Base-by-base conservation (phyloP, 2,797 vertebrate genomes). In the Otus scops region DNA sequence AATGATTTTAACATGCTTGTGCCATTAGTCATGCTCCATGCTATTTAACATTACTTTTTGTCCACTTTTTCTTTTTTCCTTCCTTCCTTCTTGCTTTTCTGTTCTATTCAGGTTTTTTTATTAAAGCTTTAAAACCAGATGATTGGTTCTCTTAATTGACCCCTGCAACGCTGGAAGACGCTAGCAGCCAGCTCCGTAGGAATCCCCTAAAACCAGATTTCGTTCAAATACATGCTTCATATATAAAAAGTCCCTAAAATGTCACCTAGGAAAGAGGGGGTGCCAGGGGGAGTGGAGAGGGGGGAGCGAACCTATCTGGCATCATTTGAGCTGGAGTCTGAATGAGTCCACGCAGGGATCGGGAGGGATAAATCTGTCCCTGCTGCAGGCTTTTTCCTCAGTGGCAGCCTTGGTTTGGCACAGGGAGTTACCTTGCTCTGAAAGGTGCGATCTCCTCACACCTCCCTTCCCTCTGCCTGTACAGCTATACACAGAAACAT, bases 1-100 rank as follows among this genome's bases (percentile, higher is more conserved):
- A 98, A 99, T 99, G 99, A 99, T 99, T 99, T 99, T 99, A 99
- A 99, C 99, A 99, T 99, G 99, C 99, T 99, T 99, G 98, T 97
- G 97, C 99, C 99, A 99, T 99, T 99, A 99, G 99, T 99, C 99
- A 99, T 99, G 99, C 99, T 99, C 98, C 97, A 97, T 98, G 99
- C 99, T 98, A 98, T 99, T 99, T 98, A 99, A 98, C 99, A 98
- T 98, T 98, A 99, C 98, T 99, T 99, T 98, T 98, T 98, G 99
- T 98, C 98, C 99, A 99, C 99, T 99, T 99, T 98, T 97, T 95
- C 93, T 96, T 93, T 91, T 93, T 98, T 98, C 96, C 85, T 96
- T 89, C 91, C 65, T 86, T 94, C 90, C 82, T 89, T 84, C 81
- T 91, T 74, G 38, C 47, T 96, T 95, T 97, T 97, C 93, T 79